Base-by-base conservation (phyloP, 1,140 invertebrate species). In the Euura lappo region DNA sequence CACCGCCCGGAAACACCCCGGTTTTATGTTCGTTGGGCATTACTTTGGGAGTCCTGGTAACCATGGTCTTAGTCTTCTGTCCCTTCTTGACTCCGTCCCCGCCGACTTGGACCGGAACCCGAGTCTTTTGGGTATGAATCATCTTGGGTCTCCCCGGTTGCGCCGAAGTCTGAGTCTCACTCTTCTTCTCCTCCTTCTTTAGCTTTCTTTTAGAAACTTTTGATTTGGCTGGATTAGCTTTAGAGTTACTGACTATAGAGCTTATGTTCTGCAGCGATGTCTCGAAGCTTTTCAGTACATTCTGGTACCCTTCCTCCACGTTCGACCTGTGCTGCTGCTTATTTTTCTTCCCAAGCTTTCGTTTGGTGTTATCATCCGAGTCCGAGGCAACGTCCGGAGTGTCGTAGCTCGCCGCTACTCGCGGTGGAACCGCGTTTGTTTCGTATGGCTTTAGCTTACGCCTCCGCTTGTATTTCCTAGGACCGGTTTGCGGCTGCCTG, bases 401-500 rank as follows among this genome's bases (percentile, higher is more conserved):
- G 67, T 84, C 89, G 46, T 87, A 84, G 43, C 86, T 79, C 74
- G 90, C 84, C 72, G 85, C 88, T 2, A 83, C 78, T 73, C 84
- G 81, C 60, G 71, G 80, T 80, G 44, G 74, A 70, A 84, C 78
- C 76, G 85, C 79, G 64, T 75, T 79, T 2, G 78, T 71, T 71
- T 92, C 92, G 74, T 92, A 90, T 1, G 90, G 87, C 74, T 93
- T 94, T 5, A 94, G 78, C 83, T 94, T 94, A 65, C 93, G 90
- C 66, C 94, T 88, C 1, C 93, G 89, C 82, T 94, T 95, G 78
- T 95, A 95, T 78, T 95, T 95, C 0, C 94, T 88, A 0, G 93
- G 93, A 3, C 93, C 93, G 45, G 89, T 90, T 83, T 93, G 92
- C 1, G 93, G 94, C 74, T 94, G 92, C 44, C 94, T 88, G 78